A percentile compares a stretch with the other conserved stretches of the same genome.
Evolutionary conservation across 2,888 invertebrate species (phyloP).

Genomic region (Orchesellides sinensis): DNA sequence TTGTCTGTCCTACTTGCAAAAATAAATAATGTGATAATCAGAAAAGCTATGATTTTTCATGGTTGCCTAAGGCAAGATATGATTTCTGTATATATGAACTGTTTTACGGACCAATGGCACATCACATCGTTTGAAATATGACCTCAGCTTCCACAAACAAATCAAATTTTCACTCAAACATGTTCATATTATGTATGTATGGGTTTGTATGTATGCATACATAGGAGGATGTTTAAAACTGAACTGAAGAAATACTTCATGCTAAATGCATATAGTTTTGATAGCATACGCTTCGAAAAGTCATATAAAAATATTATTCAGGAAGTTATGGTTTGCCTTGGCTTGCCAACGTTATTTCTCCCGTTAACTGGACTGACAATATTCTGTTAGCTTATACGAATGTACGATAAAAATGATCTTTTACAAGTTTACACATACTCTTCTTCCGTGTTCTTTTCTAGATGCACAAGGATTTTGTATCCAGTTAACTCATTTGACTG

Average conservation of each 20-base stretch:
- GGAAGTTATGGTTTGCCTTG: neutral
- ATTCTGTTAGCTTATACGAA: no score
- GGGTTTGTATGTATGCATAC: neutral
- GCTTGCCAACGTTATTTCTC: no score
- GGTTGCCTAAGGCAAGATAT: neutral
- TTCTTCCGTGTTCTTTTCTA: neutral
- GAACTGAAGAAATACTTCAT: neutral
- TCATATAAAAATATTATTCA: neutral
- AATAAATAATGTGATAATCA: slow-evolving; percentile 28
- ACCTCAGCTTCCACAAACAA: slow-evolving; percentile 7
- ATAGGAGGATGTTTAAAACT: no score
- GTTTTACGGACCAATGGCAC: no score
- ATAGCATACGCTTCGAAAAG: neutral
- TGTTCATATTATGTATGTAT: neutral
- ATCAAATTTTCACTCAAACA: neutral
- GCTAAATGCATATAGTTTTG: neutral
- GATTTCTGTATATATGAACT: no score
- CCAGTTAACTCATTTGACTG: neutral
- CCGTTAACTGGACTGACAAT: neutral
- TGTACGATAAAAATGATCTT: neutral
- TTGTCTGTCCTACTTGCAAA: neutral
- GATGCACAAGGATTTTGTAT: neutral
- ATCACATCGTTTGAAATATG: neutral
- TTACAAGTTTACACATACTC: neutral
- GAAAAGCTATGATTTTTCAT: slow-evolving; percentile 24